Evolutionary conservation across 1,140 invertebrate species (phyloP).

Genomic region (Ceratina japonica): DNA sequence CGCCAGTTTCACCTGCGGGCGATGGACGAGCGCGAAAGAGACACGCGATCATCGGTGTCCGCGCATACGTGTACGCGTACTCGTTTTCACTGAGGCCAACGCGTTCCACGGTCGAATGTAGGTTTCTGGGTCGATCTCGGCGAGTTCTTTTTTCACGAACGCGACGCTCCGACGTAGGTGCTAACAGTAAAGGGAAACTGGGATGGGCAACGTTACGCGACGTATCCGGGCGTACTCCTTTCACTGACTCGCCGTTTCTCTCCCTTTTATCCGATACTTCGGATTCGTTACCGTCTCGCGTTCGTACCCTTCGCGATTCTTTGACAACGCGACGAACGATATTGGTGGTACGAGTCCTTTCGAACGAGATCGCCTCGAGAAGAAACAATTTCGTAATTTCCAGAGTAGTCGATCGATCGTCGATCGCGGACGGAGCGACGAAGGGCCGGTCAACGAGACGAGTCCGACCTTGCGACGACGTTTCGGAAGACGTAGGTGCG

Average conservation of each 20-base stretch:
- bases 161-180: slow-evolving; percentile 13
- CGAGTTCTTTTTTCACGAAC: slow-evolving; percentile 37
- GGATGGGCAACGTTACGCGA: no score
- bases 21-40: no score
- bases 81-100: slow-evolving; percentile 45
- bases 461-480: slow-evolving; percentile 43
- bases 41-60: no score
- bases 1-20: no score
- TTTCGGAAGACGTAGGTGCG: background rate
- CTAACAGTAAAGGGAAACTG: slow-evolving; percentile 29
- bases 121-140: slow-evolving; percentile 51
- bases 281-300: no score
- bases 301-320: background rate
- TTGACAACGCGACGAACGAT: background rate
- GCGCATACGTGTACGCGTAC: slow-evolving; percentile 8
- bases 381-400: no score
- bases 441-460: background rate
- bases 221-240: background rate
- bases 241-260: background rate
- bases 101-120: slow-evolving; percentile 25
- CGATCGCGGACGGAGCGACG: background rate
- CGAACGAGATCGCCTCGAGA: no score
- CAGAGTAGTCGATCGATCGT: background rate
- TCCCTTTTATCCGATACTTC: background rate
- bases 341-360: no score